Conservation (phyloP, 2,797 vertebrate species). For the Astyanax mexicanus region DNA sequence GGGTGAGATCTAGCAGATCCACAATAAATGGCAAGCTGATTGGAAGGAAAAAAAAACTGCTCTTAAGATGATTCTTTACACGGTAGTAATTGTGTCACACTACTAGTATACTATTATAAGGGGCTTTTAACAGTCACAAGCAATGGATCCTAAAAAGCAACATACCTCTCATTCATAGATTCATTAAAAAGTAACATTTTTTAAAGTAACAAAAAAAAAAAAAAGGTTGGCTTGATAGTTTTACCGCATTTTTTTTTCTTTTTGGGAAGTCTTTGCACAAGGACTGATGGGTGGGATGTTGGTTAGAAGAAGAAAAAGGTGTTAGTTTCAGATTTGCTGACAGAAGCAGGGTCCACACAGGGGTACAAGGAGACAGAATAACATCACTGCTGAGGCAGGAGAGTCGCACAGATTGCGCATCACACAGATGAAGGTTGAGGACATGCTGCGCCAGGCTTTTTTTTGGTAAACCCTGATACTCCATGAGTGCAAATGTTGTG, state of each 20-base stretch:
- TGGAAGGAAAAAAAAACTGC: too few species aligned
- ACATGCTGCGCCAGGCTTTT: constrained; percentile 47
- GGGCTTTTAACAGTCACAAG: constrained; percentile 32
- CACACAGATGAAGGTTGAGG: constrained; percentile 35
- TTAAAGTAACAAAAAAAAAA: constrained; percentile 53
- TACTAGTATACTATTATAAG: neutral
- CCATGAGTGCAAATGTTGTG: constrained; percentile 68
- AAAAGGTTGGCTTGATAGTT: constrained; percentile 18
- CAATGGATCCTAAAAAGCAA: constrained; percentile 7
- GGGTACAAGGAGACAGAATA: neutral
- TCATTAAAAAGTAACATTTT: neutral
- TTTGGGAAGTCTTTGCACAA: neutral
- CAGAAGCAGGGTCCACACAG: neutral
- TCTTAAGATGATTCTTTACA: constrained; percentile 35
- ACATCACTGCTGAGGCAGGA: constrained; percentile 11
- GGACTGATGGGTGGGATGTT: neutral
- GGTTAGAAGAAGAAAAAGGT: neutral
- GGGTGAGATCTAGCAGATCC: constrained; percentile 3
- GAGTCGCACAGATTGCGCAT: neutral
- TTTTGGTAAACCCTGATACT: constrained; percentile 68
- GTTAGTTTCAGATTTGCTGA: neutral
- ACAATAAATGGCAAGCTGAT: constrained; percentile 17
- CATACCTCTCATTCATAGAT: neutral
- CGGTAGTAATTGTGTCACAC: neutral
- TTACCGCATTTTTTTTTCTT: neutral